Conservation (phyloP, 1,140 invertebrate genomes). For the Coelopa frigida region DNA sequence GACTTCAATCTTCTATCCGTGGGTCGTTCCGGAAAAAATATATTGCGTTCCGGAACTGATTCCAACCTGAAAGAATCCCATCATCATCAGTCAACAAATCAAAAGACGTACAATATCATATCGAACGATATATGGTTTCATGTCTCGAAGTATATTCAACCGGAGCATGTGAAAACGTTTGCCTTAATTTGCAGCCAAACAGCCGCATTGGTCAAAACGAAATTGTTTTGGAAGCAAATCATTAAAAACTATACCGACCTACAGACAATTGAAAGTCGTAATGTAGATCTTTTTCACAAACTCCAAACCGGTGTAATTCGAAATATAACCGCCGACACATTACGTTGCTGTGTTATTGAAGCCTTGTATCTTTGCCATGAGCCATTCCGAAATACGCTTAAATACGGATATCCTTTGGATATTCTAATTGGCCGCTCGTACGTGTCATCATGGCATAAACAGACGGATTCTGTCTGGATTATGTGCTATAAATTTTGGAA, state of each 20-base stretch:
- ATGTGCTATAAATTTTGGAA: constrained; percentile 29
- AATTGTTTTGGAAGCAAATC: constrained; percentile 30
- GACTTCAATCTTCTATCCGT: no score
- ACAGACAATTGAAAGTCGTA: constrained; percentile 2
- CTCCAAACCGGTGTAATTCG: constrained; percentile 25
- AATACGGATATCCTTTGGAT: constrained; percentile 25
- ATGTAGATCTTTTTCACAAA: constrained; percentile 24
- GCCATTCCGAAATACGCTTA: constrained; percentile 21
- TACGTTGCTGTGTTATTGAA: constrained; percentile 22
- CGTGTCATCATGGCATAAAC: constrained; percentile 23
- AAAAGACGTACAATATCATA: constrained; percentile 3
- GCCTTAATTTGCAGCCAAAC: constrained; percentile 33
- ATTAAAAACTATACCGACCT: constrained; percentile 19
- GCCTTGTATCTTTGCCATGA: constrained; percentile 26
- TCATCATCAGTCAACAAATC: no score
- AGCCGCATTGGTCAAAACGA: constrained; percentile 19
- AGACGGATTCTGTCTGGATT: constrained; percentile 26
- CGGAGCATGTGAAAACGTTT: constrained; percentile 34
- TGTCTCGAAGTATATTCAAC: constrained; percentile 28
- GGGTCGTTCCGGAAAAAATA: no score
- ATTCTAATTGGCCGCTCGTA: constrained; percentile 25
- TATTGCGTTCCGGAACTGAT: no score
- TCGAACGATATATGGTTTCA: constrained; percentile 37
- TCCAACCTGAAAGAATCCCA: no score
- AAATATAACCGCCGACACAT: constrained; percentile 14